Base-by-base conservation (phyloP, 2,888 invertebrate species). In the Strigamia maritima region DNA sequence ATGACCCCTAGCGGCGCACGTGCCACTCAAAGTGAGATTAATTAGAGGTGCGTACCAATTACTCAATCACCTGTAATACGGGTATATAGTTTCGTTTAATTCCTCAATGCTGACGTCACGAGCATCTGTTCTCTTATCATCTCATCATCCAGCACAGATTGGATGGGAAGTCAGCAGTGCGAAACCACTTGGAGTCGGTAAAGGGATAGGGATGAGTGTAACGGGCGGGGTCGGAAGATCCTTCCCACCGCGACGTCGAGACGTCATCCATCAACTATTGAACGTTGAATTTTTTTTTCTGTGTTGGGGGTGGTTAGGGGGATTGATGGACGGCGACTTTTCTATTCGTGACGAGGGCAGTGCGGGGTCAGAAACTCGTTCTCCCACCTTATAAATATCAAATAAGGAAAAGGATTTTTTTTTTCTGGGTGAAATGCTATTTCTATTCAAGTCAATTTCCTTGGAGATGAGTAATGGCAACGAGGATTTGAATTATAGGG, bases 361-460 rank as follows among this genome's bases (percentile, higher is more conserved):
- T 24, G 8, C 35, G 16, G 60, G 60, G 60, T 60, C 60, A 60
- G 60, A 60, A 22, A 60, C 60, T 22, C 14, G 60, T 4, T 49
- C 60, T 60, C 60, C 60, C 60, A 60, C 60, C 60, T 60, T 60
- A 60, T 60, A 60, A 60, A 60, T 60, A 60, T 60, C 60, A 60
- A 60, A 60, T 22, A 60, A 22, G 22, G 24, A 60, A 60, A 22
- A 22, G 60, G 60, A 60, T 60, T 60, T 60, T 60, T 60, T 60
- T 60, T 44, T 44, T 6, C 2, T 44, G 16, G 44, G 16, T 44
- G 44, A 16, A 16, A 44, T 44, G 44, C 44, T 16, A 44, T 44
- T 44, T 44, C 44, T 60, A 60, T 60, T 60, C 60, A 60, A 60
- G 60, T 60, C 60, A 24, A 60, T 60, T 22, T 60, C 24, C 44